A percentile compares a stretch with the other conserved stretches of the same genome.
These are phyloP conservation scores for Anodontia alba DNA, from an alignment of 2,888 invertebrate species.

Conservation along the genomic window DNA sequence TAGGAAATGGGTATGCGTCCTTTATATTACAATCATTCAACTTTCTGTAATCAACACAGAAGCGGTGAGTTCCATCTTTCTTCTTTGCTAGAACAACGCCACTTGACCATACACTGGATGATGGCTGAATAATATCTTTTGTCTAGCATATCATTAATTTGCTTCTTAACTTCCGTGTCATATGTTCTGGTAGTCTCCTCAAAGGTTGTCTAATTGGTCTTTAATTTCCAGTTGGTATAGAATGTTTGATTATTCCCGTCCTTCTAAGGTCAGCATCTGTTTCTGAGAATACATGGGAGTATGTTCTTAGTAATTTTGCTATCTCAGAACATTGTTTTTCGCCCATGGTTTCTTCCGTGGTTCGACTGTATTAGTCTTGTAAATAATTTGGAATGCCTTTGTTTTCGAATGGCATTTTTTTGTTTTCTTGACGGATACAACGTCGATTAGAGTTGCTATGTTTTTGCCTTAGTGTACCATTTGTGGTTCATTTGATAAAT, in stretches of 20 bases:
- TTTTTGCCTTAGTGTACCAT: slow-evolving; percentile 43
- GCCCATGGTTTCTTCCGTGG: background rate
- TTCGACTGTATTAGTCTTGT: background rate
- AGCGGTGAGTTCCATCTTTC: background rate
- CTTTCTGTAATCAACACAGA: background rate
- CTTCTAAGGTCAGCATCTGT: slow-evolving; percentile 8
- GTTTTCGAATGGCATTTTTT: background rate
- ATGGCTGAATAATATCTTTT: background rate
- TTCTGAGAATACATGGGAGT: slow-evolving; percentile 30
- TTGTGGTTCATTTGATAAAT: slow-evolving; percentile 38
- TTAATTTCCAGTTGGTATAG: slow-evolving; percentile 41
- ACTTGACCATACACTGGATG: background rate
- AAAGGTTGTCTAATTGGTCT: slow-evolving; percentile 43
- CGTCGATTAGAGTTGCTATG: slow-evolving; percentile 14
- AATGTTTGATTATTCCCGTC: background rate
- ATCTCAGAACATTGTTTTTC: slow-evolving; percentile 11
- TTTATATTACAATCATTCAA: background rate
- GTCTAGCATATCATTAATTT: background rate
- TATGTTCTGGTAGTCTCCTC: slow-evolving; percentile 26
- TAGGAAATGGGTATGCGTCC: background rate
- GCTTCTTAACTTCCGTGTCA: background rate
- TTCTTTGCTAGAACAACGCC: background rate
- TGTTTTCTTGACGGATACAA: background rate
- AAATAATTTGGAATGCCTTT: slow-evolving; percentile 10
- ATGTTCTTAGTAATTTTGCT: slow-evolving; percentile 14